Percentiles rank a stretch among this genome's conserved stretches.
phyloP scores from a whole-genome alignment of 2,113 vertebrate species.

The Tetrax tetrax region DNA sequence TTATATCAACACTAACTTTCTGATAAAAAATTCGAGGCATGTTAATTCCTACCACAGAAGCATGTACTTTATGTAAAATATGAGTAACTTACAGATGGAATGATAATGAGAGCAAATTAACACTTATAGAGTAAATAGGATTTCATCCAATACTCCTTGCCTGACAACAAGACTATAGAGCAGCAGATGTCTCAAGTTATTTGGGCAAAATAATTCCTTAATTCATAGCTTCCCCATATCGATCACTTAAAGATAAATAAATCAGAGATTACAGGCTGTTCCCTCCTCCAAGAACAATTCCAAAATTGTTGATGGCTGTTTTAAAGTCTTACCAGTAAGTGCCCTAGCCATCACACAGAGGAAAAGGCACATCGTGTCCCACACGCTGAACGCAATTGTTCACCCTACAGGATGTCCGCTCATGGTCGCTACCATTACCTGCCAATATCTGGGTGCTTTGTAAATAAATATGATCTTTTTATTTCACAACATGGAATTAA shows the following conservation, averaged over 20 bases:
- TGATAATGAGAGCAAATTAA: slow-evolving; percentile 11
- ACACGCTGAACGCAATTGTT: not conserved
- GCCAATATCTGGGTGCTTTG: not conserved
- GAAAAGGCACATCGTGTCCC: not conserved
- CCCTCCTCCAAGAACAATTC: not conserved
- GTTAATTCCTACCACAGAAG: not conserved
- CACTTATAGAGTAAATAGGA: slow-evolving; percentile 18
- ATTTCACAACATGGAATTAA: not conserved
- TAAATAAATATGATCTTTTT: not conserved
- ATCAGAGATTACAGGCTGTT: not conserved
- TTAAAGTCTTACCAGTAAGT: not conserved
- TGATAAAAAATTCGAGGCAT: not conserved
- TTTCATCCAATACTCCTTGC: slow-evolving; percentile 12
- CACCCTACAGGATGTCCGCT: no score
- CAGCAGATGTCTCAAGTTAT: not conserved
- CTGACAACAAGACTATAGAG: not conserved
- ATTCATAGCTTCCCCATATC: not conserved
- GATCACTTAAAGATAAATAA: not conserved
- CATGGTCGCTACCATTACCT: not conserved
- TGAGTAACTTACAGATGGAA: slow-evolving; percentile 35
- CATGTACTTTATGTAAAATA: not conserved
- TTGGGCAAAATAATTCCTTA: not conserved
- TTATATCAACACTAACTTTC: not conserved
- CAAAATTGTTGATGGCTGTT: not conserved
- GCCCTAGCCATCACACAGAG: no score